Percentiles rank a stretch among this genome's conserved stretches.
Conservation (phyloP, 2,888 invertebrate genomes). For the Chironomus riparius region DNA sequence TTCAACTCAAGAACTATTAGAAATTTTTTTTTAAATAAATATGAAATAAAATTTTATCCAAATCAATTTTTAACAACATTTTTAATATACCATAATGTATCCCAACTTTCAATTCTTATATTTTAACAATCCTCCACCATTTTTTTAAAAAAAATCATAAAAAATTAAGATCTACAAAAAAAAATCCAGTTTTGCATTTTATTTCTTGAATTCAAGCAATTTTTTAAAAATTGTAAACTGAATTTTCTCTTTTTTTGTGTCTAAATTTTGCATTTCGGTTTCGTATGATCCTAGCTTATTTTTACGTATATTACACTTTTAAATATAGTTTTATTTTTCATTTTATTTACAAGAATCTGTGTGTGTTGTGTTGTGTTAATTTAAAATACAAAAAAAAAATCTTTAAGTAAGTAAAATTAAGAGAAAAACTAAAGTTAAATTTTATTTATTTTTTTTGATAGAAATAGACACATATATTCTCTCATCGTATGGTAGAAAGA, state of each 20-base stretch:
- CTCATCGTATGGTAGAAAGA: background rate
- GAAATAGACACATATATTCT: too few relatives aligned
- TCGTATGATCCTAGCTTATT: too few relatives aligned
- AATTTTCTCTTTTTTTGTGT: too few relatives aligned
- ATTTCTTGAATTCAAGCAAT: too few relatives aligned
- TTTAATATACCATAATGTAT: background rate
- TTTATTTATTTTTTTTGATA: too few relatives aligned
- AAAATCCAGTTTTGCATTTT: too few relatives aligned
- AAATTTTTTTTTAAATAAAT: background rate
- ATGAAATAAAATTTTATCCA: background rate
- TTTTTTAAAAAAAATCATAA: background rate
- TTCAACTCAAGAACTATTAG: slow-evolving; percentile 18
- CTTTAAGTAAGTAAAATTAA: background rate
- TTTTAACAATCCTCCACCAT: background rate
- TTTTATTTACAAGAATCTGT: background rate
- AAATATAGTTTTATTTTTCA: background rate
- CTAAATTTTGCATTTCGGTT: too few relatives aligned
- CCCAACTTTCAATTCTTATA: slow-evolving; percentile 1
- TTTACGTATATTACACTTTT: too few relatives aligned
- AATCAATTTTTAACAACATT: background rate
- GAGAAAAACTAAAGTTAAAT: background rate
- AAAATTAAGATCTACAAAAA: background rate
- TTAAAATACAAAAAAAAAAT: background rate
- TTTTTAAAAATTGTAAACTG: too few relatives aligned
- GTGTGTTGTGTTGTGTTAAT: background rate